Conservation (phyloP, 1,140 invertebrate species). For the Orius laevigatus region DNA sequence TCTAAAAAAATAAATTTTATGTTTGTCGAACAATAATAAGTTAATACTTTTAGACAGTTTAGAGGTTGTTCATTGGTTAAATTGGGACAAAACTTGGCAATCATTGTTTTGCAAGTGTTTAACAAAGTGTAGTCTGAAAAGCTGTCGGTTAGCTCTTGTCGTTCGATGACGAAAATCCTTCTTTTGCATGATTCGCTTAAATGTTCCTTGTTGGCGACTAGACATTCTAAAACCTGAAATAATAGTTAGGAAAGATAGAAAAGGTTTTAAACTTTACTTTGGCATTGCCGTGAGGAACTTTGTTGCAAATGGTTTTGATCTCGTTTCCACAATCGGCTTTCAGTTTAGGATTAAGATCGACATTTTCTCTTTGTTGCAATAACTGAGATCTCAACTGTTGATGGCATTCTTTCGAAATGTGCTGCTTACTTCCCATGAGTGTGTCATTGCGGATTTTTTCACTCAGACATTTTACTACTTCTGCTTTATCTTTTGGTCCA, state of each 20-base stretch:
- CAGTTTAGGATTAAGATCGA: slow-evolving; percentile 67
- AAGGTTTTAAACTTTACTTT: slow-evolving; percentile 36
- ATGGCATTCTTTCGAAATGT: slow-evolving; percentile 69
- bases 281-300: slow-evolving; percentile 56
- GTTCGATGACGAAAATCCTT: slow-evolving; percentile 65
- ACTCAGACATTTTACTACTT: slow-evolving; percentile 84
- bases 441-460: slow-evolving; percentile 77
- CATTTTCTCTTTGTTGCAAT: slow-evolving; percentile 73
- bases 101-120: slow-evolving; percentile 67
- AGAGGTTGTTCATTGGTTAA: slow-evolving; percentile 39
- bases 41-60: slow-evolving; percentile 32
- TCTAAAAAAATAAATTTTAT: slow-evolving; percentile 26
- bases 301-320: slow-evolving; percentile 52
- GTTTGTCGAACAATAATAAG: slow-evolving; percentile 23
- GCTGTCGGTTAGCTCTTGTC: slow-evolving; percentile 72
- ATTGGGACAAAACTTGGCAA: slow-evolving; percentile 57
- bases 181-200: slow-evolving; percentile 55
- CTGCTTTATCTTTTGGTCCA: slow-evolving; percentile 33
- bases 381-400: slow-evolving; percentile 77
- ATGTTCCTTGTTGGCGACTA: slow-evolving; percentile 51
- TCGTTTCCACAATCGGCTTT: slow-evolving; percentile 58
- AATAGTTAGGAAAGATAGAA: not conserved
- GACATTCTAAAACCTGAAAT: slow-evolving; percentile 66
- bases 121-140: slow-evolving; percentile 70
- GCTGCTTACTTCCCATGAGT: slow-evolving; percentile 53